Evolutionary conservation across 2,888 invertebrate species (phyloP), one percentile per base, ranked within the genome.

Genomic region (Tipula lateralis): DNA sequence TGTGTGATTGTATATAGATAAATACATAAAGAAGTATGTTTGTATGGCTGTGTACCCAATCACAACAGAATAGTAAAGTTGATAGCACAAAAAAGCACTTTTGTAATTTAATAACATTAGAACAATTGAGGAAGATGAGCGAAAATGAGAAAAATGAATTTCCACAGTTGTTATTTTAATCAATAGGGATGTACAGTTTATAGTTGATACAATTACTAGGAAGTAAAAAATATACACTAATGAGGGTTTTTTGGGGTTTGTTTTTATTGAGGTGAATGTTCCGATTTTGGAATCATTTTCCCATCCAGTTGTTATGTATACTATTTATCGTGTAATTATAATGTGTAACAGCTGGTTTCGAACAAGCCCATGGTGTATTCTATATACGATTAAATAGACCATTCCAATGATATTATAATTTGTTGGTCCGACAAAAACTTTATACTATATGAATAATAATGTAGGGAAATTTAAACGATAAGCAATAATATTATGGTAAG

Each of bases 81-180:
- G 66, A 66, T 24, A 66, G 66, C 66, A 66, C 66, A 66, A 24
- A 66, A 44, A 66, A 66, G 66, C 66, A 66, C 66, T 66, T 66
- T 66, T 66, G 66, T 66, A 66, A 66, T 66, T 66, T 66, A 66
- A 66, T 66, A 66, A 66, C 66, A 66, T 66, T 66, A 66, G 66
- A 66, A 66, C 66, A 66, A 66, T 66, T 66, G 66, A 66, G 66
- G 24, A 66, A 66, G 66, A 66, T 66, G 66, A 66, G 66, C 66
- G 66, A 66, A 9, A 66, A 66, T 24, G 24, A 66, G 66, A 24
- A 66, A 66, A 66, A 66, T 24, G 66, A 66, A 66, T 66, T 66
- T 66, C 66, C 66, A 66, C 66, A 66, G 24, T 66, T 66, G 66
- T 66, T 66, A 66, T 66, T 66, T 66, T 66, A 66, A 66, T 66